Evolutionary conservation across 2,113 vertebrate genomes (phyloP), one percentile per base, ranked within the genome.

Genomic region (Progne subis): DNA sequence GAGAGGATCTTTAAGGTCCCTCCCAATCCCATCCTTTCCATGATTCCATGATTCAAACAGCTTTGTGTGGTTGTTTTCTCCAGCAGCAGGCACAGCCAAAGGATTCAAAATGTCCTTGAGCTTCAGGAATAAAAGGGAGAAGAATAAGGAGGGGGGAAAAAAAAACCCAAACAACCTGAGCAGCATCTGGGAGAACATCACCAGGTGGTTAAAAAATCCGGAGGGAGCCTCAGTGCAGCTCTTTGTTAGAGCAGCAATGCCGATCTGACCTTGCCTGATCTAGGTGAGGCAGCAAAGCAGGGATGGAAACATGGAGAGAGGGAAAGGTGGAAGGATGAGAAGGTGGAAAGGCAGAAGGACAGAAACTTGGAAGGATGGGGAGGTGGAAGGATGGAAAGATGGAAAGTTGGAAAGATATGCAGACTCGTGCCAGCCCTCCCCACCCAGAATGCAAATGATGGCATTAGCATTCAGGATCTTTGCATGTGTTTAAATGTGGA

Each of bases 401-500:
- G 37, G 32, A 34, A 46, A 15, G 46, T 15, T 52, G 47, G 23
- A 15, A 50, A 94, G 95, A 94, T 96, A 94, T 67, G 87, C 89
- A 90, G 70, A 59, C 68, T 52, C 25, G 19, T 43, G 64, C 13
- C 93, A 96, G 81, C 93, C 92, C 75, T 65, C 71, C 94, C 93
- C 55, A 0, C 50, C 18, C 7, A 7, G 95, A 88, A 97, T 95
- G 64, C 39, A 83, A 96, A 97, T 96, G 74, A 94, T 1, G 2
- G 14, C 71, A 97, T 97, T 95, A 97, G 88, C 70, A 97, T 97
- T 81, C 97, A 91, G 88, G 57, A 72, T 86, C 94, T 95, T 96
- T 96, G 90, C 86, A 93, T 91, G 76, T 96, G 93, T 96, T 97
- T 97, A 96, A 94, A 94, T 91, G 88, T 91, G 96, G 96, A 97